These are phyloP conservation scores for Tapera naevia DNA, from an alignment of 2,797 vertebrate species.

Conservation along the genomic window DNA sequence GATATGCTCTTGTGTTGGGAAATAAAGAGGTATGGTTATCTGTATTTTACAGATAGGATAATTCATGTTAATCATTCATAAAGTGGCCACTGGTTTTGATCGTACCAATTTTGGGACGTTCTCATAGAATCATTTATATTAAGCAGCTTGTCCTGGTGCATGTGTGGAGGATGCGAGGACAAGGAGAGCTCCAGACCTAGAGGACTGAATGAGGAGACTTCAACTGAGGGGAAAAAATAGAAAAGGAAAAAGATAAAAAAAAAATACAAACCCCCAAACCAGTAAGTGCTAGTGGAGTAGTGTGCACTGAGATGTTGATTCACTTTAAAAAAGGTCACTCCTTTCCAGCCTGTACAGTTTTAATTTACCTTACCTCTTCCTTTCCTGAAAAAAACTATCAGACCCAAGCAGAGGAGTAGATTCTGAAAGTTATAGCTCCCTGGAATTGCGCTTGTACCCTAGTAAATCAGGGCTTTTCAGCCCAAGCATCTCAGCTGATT, in stretches of 20 bases:
- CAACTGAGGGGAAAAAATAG: background rate
- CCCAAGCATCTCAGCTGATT: background rate
- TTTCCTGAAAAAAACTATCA: background rate
- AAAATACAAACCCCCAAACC: background rate
- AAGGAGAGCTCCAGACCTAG: background rate
- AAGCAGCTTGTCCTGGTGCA: background rate
- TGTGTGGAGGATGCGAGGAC: background rate
- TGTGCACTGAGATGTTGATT: background rate
- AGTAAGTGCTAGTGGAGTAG: background rate
- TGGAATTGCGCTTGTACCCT: constrained; percentile 19
- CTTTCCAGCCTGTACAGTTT: background rate
- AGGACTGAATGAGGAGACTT: background rate
- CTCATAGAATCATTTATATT: background rate
- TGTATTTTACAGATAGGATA: background rate
- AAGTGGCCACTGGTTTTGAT: background rate
- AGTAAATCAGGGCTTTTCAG: constrained; percentile 32
- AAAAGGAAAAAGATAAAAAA: too few relatives aligned
- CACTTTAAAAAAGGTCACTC: background rate
- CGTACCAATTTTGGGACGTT: background rate
- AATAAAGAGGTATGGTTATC: background rate
- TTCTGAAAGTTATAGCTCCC: background rate
- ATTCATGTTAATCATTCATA: background rate
- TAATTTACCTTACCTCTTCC: constrained; percentile 21
- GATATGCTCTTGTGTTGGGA: background rate
- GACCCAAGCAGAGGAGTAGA: background rate